Percentiles rank a stretch among this genome's conserved stretches.
These are phyloP conservation scores for Columba janthina DNA, from an alignment of 2,113 vertebrate species.

Conservation along the genomic window DNA sequence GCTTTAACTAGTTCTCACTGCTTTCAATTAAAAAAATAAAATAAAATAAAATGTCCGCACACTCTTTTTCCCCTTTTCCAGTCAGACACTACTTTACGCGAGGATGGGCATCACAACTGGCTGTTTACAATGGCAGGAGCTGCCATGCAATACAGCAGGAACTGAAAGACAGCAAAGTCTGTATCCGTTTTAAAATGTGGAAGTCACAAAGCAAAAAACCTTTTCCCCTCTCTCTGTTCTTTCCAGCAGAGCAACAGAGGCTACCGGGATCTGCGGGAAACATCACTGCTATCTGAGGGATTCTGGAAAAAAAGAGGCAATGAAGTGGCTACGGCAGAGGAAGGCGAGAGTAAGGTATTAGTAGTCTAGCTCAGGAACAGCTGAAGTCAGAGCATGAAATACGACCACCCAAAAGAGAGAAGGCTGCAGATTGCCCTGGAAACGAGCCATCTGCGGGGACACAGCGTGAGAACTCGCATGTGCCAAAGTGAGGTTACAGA, in stretches of 20 bases:
- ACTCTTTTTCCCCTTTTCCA: not conserved
- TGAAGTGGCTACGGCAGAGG: not conserved
- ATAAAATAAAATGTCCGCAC: not conserved
- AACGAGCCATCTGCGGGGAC: not conserved
- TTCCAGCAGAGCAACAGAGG: not conserved
- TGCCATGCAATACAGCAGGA: fast-evolving
- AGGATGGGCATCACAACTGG: not conserved
- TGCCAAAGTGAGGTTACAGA: not conserved
- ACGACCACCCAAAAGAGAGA: not conserved
- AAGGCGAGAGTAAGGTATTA: not conserved
- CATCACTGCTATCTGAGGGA: not conserved
- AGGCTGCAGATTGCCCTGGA: not conserved
- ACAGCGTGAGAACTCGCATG: not conserved
- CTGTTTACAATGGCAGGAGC: not conserved
- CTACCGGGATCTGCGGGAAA: not conserved
- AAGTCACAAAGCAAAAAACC: not conserved
- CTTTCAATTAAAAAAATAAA: not conserved
- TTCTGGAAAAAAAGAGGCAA: not conserved
- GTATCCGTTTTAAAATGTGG: fast-evolving
- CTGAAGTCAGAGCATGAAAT: not conserved
- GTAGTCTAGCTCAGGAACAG: not conserved
- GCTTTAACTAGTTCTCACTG: not conserved
- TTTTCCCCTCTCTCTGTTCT: not conserved
- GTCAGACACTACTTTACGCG: not conserved
- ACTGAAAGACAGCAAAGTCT: not conserved